phyloP scores from a whole-genome alignment of 2,888 invertebrate genomes.

The Ypsolopha scabrella region DNA sequence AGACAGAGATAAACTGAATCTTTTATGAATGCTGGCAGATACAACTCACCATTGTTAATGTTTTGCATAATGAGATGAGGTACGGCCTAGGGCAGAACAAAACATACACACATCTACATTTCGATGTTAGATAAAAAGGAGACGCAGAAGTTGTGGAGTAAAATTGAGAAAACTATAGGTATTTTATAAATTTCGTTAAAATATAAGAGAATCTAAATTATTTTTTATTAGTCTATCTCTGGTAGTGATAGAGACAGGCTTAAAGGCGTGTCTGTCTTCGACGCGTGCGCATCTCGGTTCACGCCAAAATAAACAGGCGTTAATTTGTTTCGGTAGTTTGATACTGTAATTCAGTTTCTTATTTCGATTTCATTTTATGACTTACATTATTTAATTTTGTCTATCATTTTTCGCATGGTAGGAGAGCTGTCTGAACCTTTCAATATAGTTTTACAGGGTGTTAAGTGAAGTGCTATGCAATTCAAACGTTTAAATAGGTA shows the following conservation, averaged over 20 bases:
- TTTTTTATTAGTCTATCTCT: not conserved
- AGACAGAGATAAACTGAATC: not conserved
- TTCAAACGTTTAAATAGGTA: too few species aligned
- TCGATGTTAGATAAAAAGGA: too few species aligned
- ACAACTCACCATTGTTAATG: not conserved
- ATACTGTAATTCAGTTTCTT: conserved; percentile 1
- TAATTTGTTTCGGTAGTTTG: conserved; percentile 17
- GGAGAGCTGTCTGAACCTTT: too few species aligned
- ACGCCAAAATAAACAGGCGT: conserved; percentile 62
- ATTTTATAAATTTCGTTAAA: not conserved
- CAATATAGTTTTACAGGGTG: too few species aligned
- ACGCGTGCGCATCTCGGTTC: conserved; percentile 43
- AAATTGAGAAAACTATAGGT: not conserved
- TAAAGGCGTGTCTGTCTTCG: conserved; percentile 57
- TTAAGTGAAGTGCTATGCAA: too few species aligned
- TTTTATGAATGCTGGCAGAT: not conserved
- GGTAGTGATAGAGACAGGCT: conserved; percentile 13
- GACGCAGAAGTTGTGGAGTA: not conserved
- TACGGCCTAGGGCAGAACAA: not conserved
- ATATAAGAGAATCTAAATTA: not conserved
- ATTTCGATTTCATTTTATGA: not conserved
- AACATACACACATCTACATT: too few species aligned
- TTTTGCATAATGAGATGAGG: conserved; percentile 3
- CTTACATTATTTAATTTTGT: too few species aligned
- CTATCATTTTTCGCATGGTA: too few species aligned